Percentiles rank a stretch among this genome's conserved stretches.
phyloP scores from a whole-genome alignment of 2,888 invertebrate genomes.

The Caenorhabditis sp. region DNA sequence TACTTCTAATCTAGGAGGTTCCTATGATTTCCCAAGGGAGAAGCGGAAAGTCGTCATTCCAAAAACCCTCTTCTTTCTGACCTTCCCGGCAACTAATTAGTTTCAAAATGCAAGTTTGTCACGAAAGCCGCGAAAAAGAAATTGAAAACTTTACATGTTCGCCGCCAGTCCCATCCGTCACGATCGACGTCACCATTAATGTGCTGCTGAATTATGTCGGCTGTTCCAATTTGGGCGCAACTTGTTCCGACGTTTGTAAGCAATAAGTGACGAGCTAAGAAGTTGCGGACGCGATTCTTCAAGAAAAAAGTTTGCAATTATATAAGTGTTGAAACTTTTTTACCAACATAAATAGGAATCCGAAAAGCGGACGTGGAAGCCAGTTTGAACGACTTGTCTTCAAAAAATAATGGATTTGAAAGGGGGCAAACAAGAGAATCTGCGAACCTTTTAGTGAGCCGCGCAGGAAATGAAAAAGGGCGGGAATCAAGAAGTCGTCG shows the following conservation, averaged over 20 bases:
- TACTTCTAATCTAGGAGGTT: constrained; percentile 19
- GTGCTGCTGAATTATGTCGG: constrained; percentile 63
- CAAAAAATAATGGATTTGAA: not conserved
- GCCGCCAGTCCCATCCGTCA: constrained; percentile 63
- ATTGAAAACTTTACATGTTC: constrained; percentile 55
- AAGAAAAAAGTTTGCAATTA: constrained; percentile 33
- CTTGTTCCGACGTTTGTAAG: constrained; percentile 59
- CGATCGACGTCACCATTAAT: constrained; percentile 62
- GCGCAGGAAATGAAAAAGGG: constrained; percentile 9
- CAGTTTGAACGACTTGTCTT: too few relatives aligned
- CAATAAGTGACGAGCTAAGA: constrained; percentile 58
- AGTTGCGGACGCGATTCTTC: constrained; percentile 41
- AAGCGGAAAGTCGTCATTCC: constrained; percentile 15
- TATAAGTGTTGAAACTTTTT: not conserved
- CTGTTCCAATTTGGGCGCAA: constrained; percentile 62
- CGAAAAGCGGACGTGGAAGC: constrained; percentile 16
- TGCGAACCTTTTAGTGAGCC: not conserved
- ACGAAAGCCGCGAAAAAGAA: constrained; percentile 43
- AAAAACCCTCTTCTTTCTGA: constrained; percentile 35
- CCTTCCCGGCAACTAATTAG: constrained; percentile 45
- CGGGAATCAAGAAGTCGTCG: constrained; percentile 45
- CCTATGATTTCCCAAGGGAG: constrained; percentile 53
- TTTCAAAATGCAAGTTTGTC: constrained; percentile 51
- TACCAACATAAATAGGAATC: constrained; percentile 41
- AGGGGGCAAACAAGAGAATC: too few relatives aligned